phyloP scores from a whole-genome alignment of 2,888 invertebrate genomes.

The Unio pictorum region DNA sequence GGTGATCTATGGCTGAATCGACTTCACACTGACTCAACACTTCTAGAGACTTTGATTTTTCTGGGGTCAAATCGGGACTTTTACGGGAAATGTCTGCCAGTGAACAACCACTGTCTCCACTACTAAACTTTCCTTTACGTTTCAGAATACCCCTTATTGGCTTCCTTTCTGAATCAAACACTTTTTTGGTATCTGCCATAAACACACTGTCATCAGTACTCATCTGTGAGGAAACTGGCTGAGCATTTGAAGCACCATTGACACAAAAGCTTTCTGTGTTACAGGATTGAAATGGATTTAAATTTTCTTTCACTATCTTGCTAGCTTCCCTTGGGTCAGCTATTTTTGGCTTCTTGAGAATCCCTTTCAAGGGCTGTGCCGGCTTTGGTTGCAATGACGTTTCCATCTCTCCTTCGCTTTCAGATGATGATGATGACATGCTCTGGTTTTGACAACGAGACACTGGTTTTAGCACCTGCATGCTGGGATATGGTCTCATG shows the following conservation, averaged over 20 bases:
- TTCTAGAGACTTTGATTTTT: constrained; percentile 23
- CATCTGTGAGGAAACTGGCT: background rate
- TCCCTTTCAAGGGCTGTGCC: constrained; percentile 42
- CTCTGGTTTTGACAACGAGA: constrained; percentile 37
- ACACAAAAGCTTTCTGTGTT: background rate
- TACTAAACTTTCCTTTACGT: constrained; percentile 54
- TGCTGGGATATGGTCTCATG: constrained; percentile 45
- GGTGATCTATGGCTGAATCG: constrained; percentile 26
- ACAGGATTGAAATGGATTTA: background rate
- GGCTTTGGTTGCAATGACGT: constrained; percentile 24
- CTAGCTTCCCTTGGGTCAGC: constrained; percentile 4
- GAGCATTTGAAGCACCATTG: background rate
- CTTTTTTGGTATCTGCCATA: constrained; percentile 19
- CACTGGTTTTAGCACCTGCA: constrained; percentile 40
- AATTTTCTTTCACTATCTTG: no score
- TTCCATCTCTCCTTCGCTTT: constrained; percentile 51
- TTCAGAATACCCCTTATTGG: constrained; percentile 66
- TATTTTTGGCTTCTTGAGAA: constrained; percentile 50
- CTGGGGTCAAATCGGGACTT: constrained; percentile 14
- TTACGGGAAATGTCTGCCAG: constrained; percentile 38
- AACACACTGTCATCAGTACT: background rate
- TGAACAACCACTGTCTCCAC: constrained; percentile 60
- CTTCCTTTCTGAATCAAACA: constrained; percentile 60
- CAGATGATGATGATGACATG: constrained; percentile 48
- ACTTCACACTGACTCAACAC: constrained; percentile 23